Evolutionary conservation across 2,797 vertebrate species (phyloP).

Genomic region (Epinephelus malabaricus): DNA sequence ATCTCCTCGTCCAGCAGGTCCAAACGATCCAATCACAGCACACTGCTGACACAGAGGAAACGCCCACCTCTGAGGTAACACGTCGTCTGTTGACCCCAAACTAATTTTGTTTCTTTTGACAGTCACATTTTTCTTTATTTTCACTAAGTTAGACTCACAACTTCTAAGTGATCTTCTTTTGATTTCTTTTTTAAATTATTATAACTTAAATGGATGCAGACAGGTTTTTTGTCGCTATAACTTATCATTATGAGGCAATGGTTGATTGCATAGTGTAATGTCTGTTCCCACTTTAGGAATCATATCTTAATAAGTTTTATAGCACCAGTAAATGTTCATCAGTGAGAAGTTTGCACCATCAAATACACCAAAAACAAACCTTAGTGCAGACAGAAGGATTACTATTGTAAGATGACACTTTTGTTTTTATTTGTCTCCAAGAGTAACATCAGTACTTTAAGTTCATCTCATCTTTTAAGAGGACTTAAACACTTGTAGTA

Average conservation of each 20-base stretch:
- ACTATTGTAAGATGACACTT: neutral
- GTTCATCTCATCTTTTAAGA: too few species aligned
- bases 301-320: too few species aligned
- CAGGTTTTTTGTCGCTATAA: too few species aligned
- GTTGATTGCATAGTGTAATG: too few species aligned
- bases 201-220: too few species aligned
- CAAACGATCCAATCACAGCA: slow-evolving; percentile 94
- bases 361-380: neutral
- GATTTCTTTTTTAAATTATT: too few species aligned
- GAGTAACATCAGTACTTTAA: neutral
- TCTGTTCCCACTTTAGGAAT: too few species aligned
- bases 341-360: neutral
- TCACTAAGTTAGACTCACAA: neutral
- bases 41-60: slow-evolving; percentile 80
- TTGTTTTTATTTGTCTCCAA: neutral
- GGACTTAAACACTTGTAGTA: neutral
- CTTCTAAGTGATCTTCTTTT: too few species aligned
- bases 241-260: too few species aligned
- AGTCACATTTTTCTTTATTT: neutral
- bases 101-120: neutral
- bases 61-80: slow-evolving; percentile 89
- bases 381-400: neutral
- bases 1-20: slow-evolving; percentile 97
- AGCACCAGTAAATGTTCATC: too few species aligned
- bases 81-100: neutral